phyloP scores from a whole-genome alignment of 2,888 invertebrate genomes.

The Eupithecia subumbrata region DNA sequence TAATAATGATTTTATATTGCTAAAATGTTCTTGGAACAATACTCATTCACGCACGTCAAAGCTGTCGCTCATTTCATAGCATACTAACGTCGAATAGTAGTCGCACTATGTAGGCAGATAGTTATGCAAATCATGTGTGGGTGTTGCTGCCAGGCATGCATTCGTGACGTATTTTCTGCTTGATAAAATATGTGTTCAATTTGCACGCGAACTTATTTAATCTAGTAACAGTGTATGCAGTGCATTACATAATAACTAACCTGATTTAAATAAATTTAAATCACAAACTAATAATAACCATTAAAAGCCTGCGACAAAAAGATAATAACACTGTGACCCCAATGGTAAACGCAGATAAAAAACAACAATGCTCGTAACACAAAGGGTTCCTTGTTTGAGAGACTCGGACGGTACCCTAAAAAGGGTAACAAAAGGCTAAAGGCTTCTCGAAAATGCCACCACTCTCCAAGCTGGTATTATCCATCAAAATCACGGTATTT shows the following conservation, averaged over 20 bases:
- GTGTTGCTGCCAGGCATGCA: constrained; percentile 6
- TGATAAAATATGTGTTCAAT: background rate
- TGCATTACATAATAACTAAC: background rate
- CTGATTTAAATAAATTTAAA: background rate
- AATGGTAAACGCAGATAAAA: background rate
- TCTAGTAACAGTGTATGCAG: background rate
- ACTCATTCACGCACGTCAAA: background rate
- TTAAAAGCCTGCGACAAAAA: background rate
- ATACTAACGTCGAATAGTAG: background rate
- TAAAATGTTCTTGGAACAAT: background rate
- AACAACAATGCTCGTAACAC: background rate
- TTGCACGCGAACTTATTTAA: background rate
- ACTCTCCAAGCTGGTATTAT: constrained; percentile 46
- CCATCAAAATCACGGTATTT: constrained; percentile 53
- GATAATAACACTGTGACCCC: background rate
- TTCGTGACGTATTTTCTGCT: constrained; percentile 9
- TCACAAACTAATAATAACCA: background rate
- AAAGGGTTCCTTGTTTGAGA: background rate
- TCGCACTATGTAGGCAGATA: background rate
- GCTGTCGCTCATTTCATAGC: background rate
- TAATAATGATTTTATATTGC: background rate
- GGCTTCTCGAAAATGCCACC: constrained; percentile 25
- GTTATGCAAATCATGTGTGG: constrained; percentile 8
- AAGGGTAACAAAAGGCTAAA: constrained; percentile 9
- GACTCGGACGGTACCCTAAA: background rate